phyloP scores from a whole-genome alignment of 1,140 invertebrate genomes.

The Drosophila sechellia region DNA sequence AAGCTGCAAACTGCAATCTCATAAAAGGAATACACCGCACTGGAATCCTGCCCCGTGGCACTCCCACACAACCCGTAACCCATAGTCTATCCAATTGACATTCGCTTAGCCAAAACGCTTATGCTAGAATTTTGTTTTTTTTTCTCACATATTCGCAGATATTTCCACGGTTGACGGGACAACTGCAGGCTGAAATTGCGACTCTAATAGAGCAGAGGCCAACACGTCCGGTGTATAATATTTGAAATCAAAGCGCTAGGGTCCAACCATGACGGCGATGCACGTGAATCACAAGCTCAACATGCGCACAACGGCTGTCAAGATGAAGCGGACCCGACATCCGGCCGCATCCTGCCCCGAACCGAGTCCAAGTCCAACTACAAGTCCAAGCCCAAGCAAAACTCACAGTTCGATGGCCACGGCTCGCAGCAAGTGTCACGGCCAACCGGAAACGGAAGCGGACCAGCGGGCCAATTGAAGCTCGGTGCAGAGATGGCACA shows the following conservation, averaged over 20 bases:
- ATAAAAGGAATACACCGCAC: conserved; percentile 28
- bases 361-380: conserved; percentile 4
- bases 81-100: neutral
- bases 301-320: conserved; percentile 79
- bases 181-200: conserved; percentile 41
- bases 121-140: conserved; percentile 32
- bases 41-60: neutral
- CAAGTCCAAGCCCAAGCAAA: conserved; percentile 2
- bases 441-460: conserved; percentile 20
- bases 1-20: conserved; percentile 45
- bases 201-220: conserved; percentile 45
- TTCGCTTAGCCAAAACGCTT: conserved; percentile 1
- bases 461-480: conserved; percentile 22
- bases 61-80: neutral
- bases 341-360: conserved; percentile 14
- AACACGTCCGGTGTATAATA: conserved; percentile 77
- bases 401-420: conserved; percentile 19
- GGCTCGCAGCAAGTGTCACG: conserved; percentile 22
- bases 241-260: conserved; percentile 84
- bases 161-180: conserved; percentile 31
- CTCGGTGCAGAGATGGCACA: conserved; percentile 16
- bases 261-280: conserved; percentile 64
- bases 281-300: conserved; percentile 68
- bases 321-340: conserved; percentile 65
- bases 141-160: conserved; percentile 46